Base-by-base conservation (phyloP, 2,113 vertebrate genomes). In the Strix aluco region DNA sequence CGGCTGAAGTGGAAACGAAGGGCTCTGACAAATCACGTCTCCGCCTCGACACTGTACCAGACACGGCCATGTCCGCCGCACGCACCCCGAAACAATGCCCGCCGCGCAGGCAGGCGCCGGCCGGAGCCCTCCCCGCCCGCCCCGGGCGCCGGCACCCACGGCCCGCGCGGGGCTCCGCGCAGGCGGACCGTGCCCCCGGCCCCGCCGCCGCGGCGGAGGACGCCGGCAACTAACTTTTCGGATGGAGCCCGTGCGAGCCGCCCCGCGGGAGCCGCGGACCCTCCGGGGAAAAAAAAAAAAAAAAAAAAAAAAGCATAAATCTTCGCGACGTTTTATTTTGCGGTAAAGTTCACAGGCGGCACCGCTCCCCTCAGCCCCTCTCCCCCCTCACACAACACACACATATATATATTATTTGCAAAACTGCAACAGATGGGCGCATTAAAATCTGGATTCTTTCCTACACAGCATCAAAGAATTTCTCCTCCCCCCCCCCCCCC, bases 31-130 rank as follows among this genome's bases (percentile, higher is more conserved):
- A 98, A 98, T 98, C 96, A 96, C 97, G 98, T 98, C 98, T 96
- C 98, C 98, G 87, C 98, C 97, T 98, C 98, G 98, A 98, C 98
- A 97, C 98, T 97, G 95, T 98, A 98, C 97, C 98, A 98, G 98
- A 98, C 98, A 98, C 97, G 98, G 98, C 97, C 96, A 93, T 98
- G 98, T 98, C 98, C 97, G 95, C 97, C 98, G 96, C 91, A 97
- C 98, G 96, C 98, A 98, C 97, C 97, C 94, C 97, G 97, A 96
- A 94, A 98, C 97, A 98, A 98, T 98, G 91, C 98, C 95, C 94
- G 95, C 96, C 97, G 89, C 96, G 96, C 91, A 84, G 42, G 38
- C 71, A 52, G 75, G 57, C 75, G 47, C 71, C 71, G 69, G 36
- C 90, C 93, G 69, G 52, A 88, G 44, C 71, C 77, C 74, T 83